Evolutionary conservation across 1,140 invertebrate species (phyloP).

Genomic region (Babylonia areolata): DNA sequence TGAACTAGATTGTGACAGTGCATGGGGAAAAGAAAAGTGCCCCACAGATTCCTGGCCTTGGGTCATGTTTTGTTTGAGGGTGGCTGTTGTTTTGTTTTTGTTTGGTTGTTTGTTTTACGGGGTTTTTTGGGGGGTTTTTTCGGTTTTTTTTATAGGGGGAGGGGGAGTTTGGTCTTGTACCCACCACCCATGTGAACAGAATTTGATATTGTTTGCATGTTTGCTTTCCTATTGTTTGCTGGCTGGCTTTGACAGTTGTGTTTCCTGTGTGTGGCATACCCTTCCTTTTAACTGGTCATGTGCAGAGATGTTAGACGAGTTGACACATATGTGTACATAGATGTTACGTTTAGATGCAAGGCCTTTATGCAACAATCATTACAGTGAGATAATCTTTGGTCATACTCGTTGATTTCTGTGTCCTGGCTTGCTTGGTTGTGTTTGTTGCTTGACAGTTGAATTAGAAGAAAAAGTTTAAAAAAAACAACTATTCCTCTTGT

Average conservation of each 20-base stretch:
- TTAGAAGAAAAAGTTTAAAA: neutral
- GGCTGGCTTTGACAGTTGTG: neutral
- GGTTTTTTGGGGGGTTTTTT: no score
- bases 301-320: no score
- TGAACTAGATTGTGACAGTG: no score
- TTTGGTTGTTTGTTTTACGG: neutral
- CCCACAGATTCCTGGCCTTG: no score
- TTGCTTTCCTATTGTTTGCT: neutral
- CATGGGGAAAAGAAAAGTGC: no score
- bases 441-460: neutral
- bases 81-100: neutral
- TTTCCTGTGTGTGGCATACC: neutral
- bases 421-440: neutral
- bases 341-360: neutral
- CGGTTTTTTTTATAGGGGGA: neutral
- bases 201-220: neutral
- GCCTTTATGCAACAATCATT: slow-evolving; percentile 23
- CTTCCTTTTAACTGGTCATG: neutral
- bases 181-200: neutral
- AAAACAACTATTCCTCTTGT: no score
- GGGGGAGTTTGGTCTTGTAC: neutral
- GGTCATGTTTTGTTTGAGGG: neutral
- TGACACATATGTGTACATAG: neutral
- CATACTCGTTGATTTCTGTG: neutral
- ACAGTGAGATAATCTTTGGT: neutral